Evolutionary conservation across 2,797 vertebrate species (phyloP).

Genomic region (Bradypodion ventrale): DNA sequence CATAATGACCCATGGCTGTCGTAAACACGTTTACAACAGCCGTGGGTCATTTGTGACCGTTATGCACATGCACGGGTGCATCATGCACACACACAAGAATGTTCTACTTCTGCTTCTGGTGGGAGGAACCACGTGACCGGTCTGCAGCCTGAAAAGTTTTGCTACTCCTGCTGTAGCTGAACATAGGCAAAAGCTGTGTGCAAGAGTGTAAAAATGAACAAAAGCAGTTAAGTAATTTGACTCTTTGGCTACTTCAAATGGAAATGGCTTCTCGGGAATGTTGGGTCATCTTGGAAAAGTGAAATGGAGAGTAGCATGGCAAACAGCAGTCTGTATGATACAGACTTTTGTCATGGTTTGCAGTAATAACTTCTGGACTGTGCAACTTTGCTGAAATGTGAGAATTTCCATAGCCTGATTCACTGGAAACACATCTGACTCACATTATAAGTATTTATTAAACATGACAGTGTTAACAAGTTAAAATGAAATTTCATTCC

Average conservation of each 20-base stretch:
- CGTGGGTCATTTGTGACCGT: too few species aligned
- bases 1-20: too few species aligned
- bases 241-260: neutral
- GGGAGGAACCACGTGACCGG: too few species aligned
- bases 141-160: too few species aligned
- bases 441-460: slow-evolving; percentile 4
- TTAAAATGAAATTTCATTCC: slow-evolving; percentile 12
- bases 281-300: neutral
- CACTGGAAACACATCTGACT: slow-evolving; percentile 21
- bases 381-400: neutral
- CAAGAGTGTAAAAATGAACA: neutral
- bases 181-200: neutral
- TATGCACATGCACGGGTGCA: too few species aligned
- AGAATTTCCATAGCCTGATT: slow-evolving; percentile 14
- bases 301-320: neutral
- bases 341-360: neutral
- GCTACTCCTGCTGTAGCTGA: too few species aligned
- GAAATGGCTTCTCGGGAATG: neutral
- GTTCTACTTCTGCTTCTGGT: too few species aligned
- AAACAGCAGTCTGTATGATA: neutral
- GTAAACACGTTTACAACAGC: too few species aligned
- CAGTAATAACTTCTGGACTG: neutral
- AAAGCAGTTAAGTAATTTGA: neutral
- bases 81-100: too few species aligned
- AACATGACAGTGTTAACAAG: slow-evolving; percentile 13